Base-by-base conservation (phyloP, 1,140 invertebrate genomes). In the Drosophila malerkotliana region DNA sequence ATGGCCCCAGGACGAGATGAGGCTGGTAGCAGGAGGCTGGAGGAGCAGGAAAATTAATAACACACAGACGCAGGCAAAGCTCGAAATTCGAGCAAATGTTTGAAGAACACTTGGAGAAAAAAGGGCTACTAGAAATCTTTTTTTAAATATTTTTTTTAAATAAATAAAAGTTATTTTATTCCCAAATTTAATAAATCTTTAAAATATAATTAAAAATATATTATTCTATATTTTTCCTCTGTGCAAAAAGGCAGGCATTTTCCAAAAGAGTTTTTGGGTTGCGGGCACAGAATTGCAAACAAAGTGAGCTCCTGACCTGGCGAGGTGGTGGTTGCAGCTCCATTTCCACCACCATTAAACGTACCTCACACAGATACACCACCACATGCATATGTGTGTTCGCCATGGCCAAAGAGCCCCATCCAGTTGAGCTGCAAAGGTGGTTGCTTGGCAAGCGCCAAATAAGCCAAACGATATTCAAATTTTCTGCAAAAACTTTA, bases 401-500 rank as follows among this genome's bases (percentile, higher is more conserved):
- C 21, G 60, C 26, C 63, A 44, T 41, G 59, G 24, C 56, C 56
- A 34, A 44, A 21, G 28, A 44, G 30, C 41, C 57, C 62, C 58
- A 9, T n/a, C 60, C 52, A 1, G 15, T 12, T 8, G 1, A 4
- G 41, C 52, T 64, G 39, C 55, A 49, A 45, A 52, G 57, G 64
- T 61, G 62, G 60, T 66, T 49, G 66, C 37, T 57, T 24, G 78
- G 52, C 41, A 53, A 60, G 14, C 60, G 57, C 44, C 18, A 44
- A 51, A 60, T 53, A 48, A 68, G 55, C 72, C 63, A 74, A 85
- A 57, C 56, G 72, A 77, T 88, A 89, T 88, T 88, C 77, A 88
- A 88, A 88, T 89, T 88, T 87, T 88, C 60, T 84, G 79, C 76
- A 88, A 58, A 90, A 85, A 80, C 53, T 77, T 85, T 76, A 80